Conservation (phyloP, 2,113 vertebrate genomes). For the Crotalus tigris region DNA sequence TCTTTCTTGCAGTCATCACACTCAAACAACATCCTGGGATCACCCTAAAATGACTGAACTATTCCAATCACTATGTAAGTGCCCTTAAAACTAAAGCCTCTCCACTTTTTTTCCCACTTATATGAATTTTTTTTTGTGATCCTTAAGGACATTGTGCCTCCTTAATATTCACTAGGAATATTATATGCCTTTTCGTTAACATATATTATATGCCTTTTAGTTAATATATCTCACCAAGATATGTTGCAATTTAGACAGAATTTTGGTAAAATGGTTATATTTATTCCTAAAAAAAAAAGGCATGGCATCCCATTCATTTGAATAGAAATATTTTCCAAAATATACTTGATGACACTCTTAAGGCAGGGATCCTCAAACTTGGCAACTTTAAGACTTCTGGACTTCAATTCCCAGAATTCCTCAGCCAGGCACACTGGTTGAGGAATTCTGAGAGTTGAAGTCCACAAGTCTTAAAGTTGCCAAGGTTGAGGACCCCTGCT, state of each 20-base stretch:
- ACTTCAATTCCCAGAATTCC: no score
- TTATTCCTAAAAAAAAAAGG: background rate
- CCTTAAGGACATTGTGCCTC: background rate
- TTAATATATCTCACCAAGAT: background rate
- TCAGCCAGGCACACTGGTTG: no score
- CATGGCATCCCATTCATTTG: background rate
- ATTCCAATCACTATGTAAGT: constrained; percentile 91
- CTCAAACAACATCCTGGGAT: constrained; percentile 94
- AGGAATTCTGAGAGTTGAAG: no score
- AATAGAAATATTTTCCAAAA: background rate
- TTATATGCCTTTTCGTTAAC: background rate
- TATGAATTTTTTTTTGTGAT: background rate
- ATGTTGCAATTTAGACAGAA: background rate
- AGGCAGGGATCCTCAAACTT: background rate
- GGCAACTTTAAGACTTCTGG: no score
- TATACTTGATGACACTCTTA: background rate
- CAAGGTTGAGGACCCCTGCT: background rate
- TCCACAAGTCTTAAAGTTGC: no score
- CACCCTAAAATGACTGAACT: constrained; percentile 96
- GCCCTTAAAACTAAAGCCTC: background rate
- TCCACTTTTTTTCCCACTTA: background rate
- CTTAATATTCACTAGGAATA: background rate
- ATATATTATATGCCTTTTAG: background rate
- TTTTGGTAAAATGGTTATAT: background rate
- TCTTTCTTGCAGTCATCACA: constrained; percentile 80